Evolutionary conservation across 1,140 invertebrate genomes (phyloP).

Genomic region (Chelonus insularis): DNA sequence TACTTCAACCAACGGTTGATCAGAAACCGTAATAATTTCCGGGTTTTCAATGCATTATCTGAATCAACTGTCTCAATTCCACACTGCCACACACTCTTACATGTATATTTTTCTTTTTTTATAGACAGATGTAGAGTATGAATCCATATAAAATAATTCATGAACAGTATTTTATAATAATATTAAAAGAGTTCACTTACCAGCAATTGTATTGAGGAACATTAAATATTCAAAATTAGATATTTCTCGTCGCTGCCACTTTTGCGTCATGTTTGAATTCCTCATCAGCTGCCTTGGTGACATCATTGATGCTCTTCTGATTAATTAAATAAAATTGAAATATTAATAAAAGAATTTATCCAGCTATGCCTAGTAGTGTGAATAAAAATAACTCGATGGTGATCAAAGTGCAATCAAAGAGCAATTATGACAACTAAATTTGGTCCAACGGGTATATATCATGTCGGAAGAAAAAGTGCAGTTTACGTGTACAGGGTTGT

Average conservation of each 20-base stretch:
- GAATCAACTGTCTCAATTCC: no score
- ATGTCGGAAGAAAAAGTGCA: not conserved
- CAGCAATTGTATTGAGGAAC: constrained; percentile 99
- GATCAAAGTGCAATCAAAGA: not conserved
- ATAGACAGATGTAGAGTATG: no score
- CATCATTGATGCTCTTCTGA: constrained; percentile 96
- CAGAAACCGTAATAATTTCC: constrained; percentile 13
- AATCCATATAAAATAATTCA: no score
- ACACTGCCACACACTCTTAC: no score
- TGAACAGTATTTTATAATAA: no score
- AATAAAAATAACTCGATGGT: no score
- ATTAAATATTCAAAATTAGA: constrained; percentile 99
- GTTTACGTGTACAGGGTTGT: not conserved
- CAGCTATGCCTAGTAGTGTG: no score
- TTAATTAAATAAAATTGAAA: constrained; percentile 39
- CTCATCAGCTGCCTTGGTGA: constrained; percentile 96
- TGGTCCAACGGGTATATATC: not conserved
- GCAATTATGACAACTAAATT: not conserved
- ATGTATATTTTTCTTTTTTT: no score
- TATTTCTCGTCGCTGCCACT: constrained; percentile 98
- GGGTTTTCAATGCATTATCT: not conserved
- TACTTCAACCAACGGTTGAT: not conserved
- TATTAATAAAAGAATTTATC: no score
- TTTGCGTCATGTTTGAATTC: constrained; percentile 99
- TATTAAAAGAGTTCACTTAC: constrained; percentile 71